Evolutionary conservation across 2,113 vertebrate genomes (phyloP).

Genomic region (Callipepla squamata): DNA sequence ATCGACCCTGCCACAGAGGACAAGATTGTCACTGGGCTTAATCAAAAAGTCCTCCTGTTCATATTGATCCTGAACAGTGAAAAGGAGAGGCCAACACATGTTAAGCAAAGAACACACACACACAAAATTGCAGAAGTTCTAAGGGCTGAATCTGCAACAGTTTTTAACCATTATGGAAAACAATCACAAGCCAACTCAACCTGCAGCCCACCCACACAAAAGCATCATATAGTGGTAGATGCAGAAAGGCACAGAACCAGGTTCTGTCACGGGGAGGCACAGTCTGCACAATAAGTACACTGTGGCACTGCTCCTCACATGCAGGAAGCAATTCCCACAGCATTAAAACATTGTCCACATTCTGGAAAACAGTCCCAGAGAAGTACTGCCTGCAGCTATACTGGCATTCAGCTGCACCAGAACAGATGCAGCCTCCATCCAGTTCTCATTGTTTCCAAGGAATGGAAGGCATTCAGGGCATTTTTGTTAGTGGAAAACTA

Average conservation of each 20-base stretch:
- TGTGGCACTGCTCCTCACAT: background rate
- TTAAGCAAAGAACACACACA: background rate
- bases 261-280: accelerated
- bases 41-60: constrained; percentile 94
- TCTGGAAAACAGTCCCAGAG: background rate
- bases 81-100: background rate
- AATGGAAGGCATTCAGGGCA: background rate
- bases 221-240: background rate
- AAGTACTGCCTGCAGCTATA: background rate
- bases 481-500: background rate
- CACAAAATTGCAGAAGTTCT: accelerated
- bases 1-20: constrained; percentile 89
- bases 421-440: background rate
- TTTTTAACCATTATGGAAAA: background rate
- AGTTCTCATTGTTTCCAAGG: background rate
- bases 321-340: background rate
- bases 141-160: background rate
- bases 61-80: constrained; percentile 89
- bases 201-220: background rate
- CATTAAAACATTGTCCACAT: background rate
- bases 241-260: background rate
- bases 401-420: background rate
- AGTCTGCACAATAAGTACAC: background rate
- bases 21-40: constrained; percentile 91
- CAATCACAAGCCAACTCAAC: background rate